Evolutionary conservation across 2,113 vertebrate genomes (phyloP).

Genomic region (Leptodactylus fuscus): DNA sequence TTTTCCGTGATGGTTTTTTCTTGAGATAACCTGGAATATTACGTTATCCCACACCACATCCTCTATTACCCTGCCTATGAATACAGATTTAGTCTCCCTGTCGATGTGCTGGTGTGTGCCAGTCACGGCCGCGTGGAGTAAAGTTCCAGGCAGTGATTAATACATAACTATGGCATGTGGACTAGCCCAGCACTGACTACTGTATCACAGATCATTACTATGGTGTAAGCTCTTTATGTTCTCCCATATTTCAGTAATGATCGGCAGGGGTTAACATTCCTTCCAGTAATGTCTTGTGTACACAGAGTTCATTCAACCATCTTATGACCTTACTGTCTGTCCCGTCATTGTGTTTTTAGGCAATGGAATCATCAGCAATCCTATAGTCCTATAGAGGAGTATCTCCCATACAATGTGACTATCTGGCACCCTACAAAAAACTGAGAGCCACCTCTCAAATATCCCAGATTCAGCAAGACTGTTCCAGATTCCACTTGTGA

Average conservation of each 20-base stretch:
- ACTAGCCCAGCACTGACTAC: background rate
- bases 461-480: too few relatives aligned
- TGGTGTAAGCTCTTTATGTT: background rate
- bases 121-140: background rate
- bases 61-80: background rate
- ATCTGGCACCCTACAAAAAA: too few relatives aligned
- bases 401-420: too few relatives aligned
- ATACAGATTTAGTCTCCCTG: background rate
- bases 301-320: background rate
- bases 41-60: background rate
- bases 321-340: background rate
- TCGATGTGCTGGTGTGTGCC: background rate
- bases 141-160: slow-evolving; percentile 35
- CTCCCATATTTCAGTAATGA: background rate
- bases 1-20: too few relatives aligned
- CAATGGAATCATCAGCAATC: background rate
- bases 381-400: too few relatives aligned
- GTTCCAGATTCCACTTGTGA: too few relatives aligned
- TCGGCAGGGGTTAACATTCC: background rate
- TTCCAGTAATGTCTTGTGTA: background rate
- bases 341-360: background rate
- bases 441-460: too few relatives aligned
- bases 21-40: slow-evolving; percentile 7
- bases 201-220: background rate
- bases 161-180: background rate